Base-by-base conservation (phyloP, 1,140 invertebrate species). In the Cydia splendana region DNA sequence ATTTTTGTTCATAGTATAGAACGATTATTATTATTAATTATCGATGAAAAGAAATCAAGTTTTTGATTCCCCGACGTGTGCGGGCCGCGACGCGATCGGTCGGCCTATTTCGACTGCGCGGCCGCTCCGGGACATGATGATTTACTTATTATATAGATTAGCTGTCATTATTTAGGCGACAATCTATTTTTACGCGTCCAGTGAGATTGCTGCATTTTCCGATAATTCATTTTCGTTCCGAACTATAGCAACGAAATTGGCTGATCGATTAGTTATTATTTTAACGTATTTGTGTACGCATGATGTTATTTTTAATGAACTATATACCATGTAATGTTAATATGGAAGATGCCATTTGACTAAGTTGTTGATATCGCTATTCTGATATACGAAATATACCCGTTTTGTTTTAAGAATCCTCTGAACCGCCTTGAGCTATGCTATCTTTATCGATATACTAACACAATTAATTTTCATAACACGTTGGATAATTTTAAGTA, bases 291-390 rank as follows among this genome's bases (percentile, higher is more conserved):
- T 18, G 79, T 80, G 81, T 82, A 84, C 76, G 84, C 81, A 86
- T 86, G 82, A 74, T 73, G 75, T 82, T 80, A 82, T 45, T 79
- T 81, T 74, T 79, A 78, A 78, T 79, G 71, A 77, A 77, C 79
- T 85, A 53, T 24, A 82, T 79, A 71, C 67, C 67, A 45, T 79
- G 80, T 78, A 65, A 73, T 76, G 76, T 77, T 77, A 80, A 80
- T 81, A 79, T 84, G 65, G 75, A 80, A 74, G 80, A 84, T 81
- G 79, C 81, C 81, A 85, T 84, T 84, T 78, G 74, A 81, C 57
- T 77, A 78, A 79, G 78, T 82, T 84, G 79, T 80, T 82, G 30
- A 80, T 82, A 81, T 80, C 75, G 81, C 77, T 83, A 82, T 71
- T 69, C 38, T 77, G 76, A 65, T 77, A 65, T 74, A 69, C 53